A percentile compares a stretch with the other conserved stretches of the same genome.
These are phyloP conservation scores for Siderastrea radians DNA, from an alignment of 92 coral and sea anemone genomes.

Conservation along the genomic window DNA sequence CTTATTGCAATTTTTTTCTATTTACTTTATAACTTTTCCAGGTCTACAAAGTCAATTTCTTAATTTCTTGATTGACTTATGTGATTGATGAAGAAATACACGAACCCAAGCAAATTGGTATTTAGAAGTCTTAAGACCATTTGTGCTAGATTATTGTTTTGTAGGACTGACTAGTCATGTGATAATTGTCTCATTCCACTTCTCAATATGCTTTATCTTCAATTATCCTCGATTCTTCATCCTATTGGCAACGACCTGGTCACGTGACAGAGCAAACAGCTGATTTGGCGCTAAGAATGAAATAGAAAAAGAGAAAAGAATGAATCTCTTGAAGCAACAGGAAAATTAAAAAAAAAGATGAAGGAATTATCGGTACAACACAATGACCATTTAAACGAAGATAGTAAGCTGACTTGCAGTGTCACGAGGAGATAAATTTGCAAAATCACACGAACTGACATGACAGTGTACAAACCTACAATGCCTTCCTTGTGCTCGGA, in stretches of 20 bases:
- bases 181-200: constrained; percentile 1
- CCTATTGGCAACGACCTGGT: constrained; percentile 50
- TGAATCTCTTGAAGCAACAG: constrained; percentile 22
- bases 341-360: background rate
- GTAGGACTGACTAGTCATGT: background rate
- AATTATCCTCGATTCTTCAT: constrained; percentile 44
- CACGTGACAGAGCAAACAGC: constrained; percentile 82
- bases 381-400: background rate
- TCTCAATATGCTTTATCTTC: constrained; percentile 34
- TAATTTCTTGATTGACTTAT: too few species aligned
- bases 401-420: background rate
- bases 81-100: too few species aligned
- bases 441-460: too few species aligned
- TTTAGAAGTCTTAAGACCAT: background rate
- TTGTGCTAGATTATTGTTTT: background rate
- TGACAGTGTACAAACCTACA: too few species aligned
- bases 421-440: background rate
- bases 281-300: constrained; percentile 86
- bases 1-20: too few species aligned
- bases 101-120: background rate
- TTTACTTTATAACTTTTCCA: too few species aligned
- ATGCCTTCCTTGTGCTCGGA: too few species aligned
- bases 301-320: constrained; percentile 53
- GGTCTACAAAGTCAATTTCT: too few species aligned
- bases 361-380: background rate